Conservation (phyloP, 2,888 invertebrate species). For the Mimumesa dahlbomi region DNA sequence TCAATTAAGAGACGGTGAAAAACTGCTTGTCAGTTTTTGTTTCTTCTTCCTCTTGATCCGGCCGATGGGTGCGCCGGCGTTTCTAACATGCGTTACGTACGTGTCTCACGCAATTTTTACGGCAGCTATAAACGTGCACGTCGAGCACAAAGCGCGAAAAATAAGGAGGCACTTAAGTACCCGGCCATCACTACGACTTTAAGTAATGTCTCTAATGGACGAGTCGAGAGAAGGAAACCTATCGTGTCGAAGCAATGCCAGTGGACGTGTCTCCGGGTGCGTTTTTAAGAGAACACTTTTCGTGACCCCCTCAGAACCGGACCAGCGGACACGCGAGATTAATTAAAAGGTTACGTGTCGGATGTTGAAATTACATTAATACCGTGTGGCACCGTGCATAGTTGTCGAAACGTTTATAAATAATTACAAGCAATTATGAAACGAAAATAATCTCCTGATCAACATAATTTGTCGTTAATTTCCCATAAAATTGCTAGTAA, state of each 20-base stretch:
- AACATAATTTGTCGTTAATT: no score
- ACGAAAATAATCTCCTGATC: no score
- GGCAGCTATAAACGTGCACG: conserved; percentile 8
- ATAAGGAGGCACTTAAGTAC: conserved; percentile 38
- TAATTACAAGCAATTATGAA: no score
- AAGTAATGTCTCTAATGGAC: conserved; percentile 44
- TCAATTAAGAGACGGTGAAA: no score
- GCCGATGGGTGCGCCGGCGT: no score
- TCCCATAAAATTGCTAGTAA: no score
- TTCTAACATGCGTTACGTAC: conserved; percentile 10
- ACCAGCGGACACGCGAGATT: not conserved
- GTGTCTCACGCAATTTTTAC: conserved; percentile 18
- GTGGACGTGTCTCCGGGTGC: not conserved
- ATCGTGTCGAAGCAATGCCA: not conserved
- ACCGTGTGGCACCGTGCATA: no score
- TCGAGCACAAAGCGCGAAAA: conserved; percentile 29
- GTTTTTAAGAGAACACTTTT: not conserved
- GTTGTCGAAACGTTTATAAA: no score
- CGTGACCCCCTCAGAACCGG: not conserved
- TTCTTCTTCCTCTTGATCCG: no score
- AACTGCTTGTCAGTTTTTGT: no score
- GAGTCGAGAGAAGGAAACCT: conserved; percentile 6
- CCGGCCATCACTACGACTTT: conserved; percentile 28
- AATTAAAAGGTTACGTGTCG: not conserved
- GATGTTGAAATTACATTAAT: not conserved